Evolutionary conservation across 2,888 invertebrate species (phyloP).

Genomic region (Acheta domesticus): DNA sequence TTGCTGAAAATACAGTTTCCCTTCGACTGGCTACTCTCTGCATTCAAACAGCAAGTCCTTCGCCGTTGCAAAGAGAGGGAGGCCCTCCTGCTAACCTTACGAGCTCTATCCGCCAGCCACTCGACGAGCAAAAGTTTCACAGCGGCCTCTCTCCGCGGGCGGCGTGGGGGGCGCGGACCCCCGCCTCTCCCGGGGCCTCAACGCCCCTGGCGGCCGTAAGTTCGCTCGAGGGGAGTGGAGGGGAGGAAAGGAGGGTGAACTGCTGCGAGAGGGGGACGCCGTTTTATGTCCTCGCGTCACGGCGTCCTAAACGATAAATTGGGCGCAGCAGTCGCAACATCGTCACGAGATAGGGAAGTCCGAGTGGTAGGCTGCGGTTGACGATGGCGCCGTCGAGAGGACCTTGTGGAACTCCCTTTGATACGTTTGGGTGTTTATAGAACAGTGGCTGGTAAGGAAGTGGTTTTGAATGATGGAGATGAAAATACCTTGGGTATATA

Average conservation of each 20-base stretch:
- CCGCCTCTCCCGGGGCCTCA: neutral
- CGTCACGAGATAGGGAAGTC: constrained; percentile 4
- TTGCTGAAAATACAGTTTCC: too few species aligned
- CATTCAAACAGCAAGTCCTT: neutral
- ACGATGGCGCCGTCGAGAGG: neutral
- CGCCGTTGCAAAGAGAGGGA: neutral
- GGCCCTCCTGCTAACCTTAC: neutral
- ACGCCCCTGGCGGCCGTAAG: neutral
- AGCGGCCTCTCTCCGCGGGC: neutral
- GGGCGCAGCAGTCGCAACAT: neutral
- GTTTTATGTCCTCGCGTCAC: constrained; percentile 3
- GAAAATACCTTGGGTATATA: too few species aligned
- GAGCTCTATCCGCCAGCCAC: constrained; percentile 4
- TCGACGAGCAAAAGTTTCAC: neutral
- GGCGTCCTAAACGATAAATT: constrained; percentile 18
- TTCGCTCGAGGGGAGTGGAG: neutral
- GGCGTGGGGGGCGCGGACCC: neutral
- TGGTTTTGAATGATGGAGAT: too few species aligned
- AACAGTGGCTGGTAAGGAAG: too few species aligned
- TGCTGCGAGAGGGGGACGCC: neutral
- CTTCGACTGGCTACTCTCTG: too few species aligned
- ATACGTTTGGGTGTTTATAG: too few species aligned
- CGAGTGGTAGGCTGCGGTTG: neutral
- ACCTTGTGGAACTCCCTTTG: too few species aligned
- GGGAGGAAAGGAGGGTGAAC: neutral